These are phyloP conservation scores for Knipowitschia caucasica DNA, from an alignment of 2,797 vertebrate genomes.

Conservation along the genomic window DNA sequence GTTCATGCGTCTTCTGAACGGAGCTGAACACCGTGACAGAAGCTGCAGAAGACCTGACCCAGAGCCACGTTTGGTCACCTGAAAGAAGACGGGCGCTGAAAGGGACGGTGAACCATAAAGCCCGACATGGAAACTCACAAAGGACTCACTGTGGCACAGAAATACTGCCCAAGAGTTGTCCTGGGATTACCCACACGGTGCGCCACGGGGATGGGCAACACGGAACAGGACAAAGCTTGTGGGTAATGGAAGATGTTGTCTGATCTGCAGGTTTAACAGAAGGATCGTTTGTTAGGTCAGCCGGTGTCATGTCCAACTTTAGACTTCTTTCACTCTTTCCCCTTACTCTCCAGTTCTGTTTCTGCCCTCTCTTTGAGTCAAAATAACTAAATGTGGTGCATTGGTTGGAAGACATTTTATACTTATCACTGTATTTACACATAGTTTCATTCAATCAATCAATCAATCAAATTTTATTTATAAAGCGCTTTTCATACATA, in stretches of 20 bases:
- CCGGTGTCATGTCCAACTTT: neutral
- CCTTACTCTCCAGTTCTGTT: neutral
- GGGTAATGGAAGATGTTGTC: neutral
- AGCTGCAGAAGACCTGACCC: slow-evolving; percentile 54
- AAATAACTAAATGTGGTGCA: too few relatives aligned
- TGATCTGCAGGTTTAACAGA: neutral
- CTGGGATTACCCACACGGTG: neutral
- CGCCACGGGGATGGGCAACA: neutral
- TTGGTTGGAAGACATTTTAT: too few relatives aligned
- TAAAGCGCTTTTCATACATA: too few relatives aligned
- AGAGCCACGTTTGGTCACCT: slow-evolving; percentile 35
- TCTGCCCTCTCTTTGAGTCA: neutral
- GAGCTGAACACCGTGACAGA: slow-evolving; percentile 46
- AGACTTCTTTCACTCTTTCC: neutral
- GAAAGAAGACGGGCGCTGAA: slow-evolving; percentile 52
- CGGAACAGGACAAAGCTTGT: neutral
- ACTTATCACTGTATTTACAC: too few relatives aligned
- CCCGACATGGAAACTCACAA: slow-evolving; percentile 26
- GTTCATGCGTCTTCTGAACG: slow-evolving; percentile 43
- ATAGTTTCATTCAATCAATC: too few relatives aligned
- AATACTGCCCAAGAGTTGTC: slow-evolving; percentile 19
- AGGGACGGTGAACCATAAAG: slow-evolving; percentile 47
- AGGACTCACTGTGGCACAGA: slow-evolving; percentile 15
- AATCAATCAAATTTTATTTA: too few relatives aligned
- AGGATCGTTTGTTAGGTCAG: neutral